These are phyloP conservation scores for Furcifer pardalis DNA, from an alignment of 2,797 vertebrate species.

Conservation along the genomic window DNA sequence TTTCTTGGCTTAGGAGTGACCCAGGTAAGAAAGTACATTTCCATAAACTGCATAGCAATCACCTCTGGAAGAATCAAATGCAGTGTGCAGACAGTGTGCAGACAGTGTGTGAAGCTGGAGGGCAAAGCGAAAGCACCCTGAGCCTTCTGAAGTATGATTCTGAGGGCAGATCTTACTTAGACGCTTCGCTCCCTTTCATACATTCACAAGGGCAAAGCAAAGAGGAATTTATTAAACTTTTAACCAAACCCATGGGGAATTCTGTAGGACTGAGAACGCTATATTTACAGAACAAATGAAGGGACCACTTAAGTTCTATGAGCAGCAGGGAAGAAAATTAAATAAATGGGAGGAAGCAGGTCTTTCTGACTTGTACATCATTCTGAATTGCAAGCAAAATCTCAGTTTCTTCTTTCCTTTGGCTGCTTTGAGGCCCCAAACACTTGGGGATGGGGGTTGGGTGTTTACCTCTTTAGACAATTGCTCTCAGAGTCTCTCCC, in stretches of 20 bases:
- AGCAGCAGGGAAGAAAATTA: background rate
- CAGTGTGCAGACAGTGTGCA: background rate
- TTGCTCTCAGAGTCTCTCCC: too few relatives aligned
- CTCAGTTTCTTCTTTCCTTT: background rate
- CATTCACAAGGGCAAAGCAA: slow-evolving; percentile 14
- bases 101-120: slow-evolving; percentile 21
- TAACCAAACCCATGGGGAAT: slow-evolving; percentile 30
- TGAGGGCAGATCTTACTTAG: slow-evolving; percentile 12
- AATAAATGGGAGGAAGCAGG: background rate
- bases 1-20: background rate
- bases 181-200: slow-evolving; percentile 21
- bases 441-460: background rate
- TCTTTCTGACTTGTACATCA: background rate
- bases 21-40: background rate
- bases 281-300: slow-evolving; percentile 29
- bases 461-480: too few relatives aligned
- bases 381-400: slow-evolving; percentile 5
- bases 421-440: too few relatives aligned
- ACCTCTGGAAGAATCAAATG: slow-evolving; percentile 27
- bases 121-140: slow-evolving; percentile 23
- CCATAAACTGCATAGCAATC: slow-evolving; percentile 5
- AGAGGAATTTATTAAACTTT: slow-evolving; percentile 13
- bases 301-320: background rate
- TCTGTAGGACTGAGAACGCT: background rate
- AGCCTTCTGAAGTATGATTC: slow-evolving; percentile 34